These are phyloP conservation scores for Myotis daubentonii DNA, from an alignment of 2,797 vertebrate species.

Conservation along the genomic window DNA sequence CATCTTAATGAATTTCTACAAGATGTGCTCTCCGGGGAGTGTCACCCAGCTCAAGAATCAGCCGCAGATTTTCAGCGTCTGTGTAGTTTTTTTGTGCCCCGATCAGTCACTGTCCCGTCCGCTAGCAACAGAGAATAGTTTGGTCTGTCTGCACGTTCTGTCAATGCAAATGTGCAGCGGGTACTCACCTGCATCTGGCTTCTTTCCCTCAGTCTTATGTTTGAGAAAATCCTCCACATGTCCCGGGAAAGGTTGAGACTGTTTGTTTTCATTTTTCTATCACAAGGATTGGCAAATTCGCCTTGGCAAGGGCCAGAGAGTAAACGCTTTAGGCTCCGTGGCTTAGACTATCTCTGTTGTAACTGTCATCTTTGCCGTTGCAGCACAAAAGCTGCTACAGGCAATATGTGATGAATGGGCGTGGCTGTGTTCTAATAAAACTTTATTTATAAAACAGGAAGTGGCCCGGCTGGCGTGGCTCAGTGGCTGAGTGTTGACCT, in stretches of 20 bases:
- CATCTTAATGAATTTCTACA: neutral
- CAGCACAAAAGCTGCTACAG: neutral
- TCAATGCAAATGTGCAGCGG: neutral
- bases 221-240: neutral
- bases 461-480: neutral
- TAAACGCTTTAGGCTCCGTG: neutral
- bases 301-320: neutral
- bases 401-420: accelerated
- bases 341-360: neutral
- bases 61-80: accelerated
- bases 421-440: neutral
- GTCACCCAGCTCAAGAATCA: accelerated
- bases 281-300: neutral
- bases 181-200: neutral
- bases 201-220: neutral
- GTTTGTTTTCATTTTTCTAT: neutral
- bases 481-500: no score
- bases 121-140: accelerated
- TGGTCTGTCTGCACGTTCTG: accelerated
- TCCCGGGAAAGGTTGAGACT: neutral
- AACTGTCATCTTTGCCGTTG: neutral
- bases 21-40: accelerated
- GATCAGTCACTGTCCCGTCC: accelerated
- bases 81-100: accelerated
- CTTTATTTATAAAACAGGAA: neutral